Conservation (phyloP, 2,888 invertebrate species). For the Agrotis puta region DNA sequence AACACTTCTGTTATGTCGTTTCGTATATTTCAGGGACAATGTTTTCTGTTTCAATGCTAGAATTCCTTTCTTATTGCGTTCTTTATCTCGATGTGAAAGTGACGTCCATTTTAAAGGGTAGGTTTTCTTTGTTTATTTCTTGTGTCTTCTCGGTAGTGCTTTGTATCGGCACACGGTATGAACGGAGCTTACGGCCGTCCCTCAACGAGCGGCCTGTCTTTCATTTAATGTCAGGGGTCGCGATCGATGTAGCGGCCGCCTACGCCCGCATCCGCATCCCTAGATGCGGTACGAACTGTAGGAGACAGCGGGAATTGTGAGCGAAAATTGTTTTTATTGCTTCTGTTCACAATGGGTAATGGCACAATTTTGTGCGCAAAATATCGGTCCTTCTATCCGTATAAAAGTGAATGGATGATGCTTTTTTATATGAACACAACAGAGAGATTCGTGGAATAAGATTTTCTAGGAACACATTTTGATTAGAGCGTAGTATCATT, state of each 20-base stretch:
- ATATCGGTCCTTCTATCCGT: conserved; percentile 22
- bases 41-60: conserved; percentile 48
- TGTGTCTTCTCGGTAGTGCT: conserved; percentile 14
- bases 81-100: conserved; percentile 16
- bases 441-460: background rate
- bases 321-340: conserved; percentile 40
- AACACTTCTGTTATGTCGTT: conserved; percentile 54
- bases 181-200: conserved; percentile 66
- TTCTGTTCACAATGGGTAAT: conserved; percentile 12
- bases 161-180: conserved; percentile 49
- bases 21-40: conserved; percentile 45
- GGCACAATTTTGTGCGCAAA: conserved; percentile 19
- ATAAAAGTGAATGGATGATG: conserved; percentile 3
- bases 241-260: conserved; percentile 87
- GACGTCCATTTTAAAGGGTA: conserved; percentile 9
- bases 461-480: background rate
- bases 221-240: conserved; percentile 87
- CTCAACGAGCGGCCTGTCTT: conserved; percentile 78
- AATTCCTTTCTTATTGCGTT: conserved; percentile 40
- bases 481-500: background rate
- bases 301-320: conserved; percentile 55
- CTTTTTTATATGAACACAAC: conserved; percentile 5
- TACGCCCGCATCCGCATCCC: conserved; percentile 78
- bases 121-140: conserved; percentile 31
- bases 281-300: conserved; percentile 54